phyloP scores from a whole-genome alignment of 2,888 invertebrate genomes.

The Campoplex capitator region DNA sequence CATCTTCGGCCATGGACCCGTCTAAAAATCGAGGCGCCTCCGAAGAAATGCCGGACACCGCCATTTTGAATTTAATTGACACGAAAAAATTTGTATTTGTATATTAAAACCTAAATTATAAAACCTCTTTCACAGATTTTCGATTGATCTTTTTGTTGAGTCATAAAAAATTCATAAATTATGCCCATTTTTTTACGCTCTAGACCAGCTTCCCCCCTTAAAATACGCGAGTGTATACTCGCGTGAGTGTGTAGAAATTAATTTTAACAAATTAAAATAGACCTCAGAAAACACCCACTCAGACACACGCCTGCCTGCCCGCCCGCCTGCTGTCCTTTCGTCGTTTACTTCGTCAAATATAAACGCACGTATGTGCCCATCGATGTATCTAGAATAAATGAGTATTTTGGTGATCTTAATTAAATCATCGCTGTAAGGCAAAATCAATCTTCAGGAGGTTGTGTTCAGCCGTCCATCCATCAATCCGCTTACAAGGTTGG shows the following conservation, averaged over 20 bases:
- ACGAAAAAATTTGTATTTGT: no score
- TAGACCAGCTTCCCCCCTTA: no score
- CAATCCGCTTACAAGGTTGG: slow-evolving; percentile 26
- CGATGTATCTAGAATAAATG: slow-evolving; percentile 4
- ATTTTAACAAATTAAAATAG: slow-evolving; percentile 73
- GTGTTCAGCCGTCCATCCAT: slow-evolving; percentile 22
- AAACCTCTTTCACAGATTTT: no score
- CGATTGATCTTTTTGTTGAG: no score
- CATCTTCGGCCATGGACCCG: no score
- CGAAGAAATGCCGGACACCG: no score
- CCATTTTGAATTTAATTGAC: no score
- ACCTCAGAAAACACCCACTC: slow-evolving; percentile 67
- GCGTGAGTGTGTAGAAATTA: background rate
- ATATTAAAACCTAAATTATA: no score
- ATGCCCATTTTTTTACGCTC: no score
- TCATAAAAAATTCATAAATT: no score
- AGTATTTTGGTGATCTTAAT: slow-evolving; percentile 41
- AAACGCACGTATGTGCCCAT: background rate
- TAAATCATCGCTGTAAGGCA: slow-evolving; percentile 43
- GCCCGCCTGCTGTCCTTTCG: slow-evolving; percentile 55
- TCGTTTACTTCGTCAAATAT: slow-evolving; percentile 16
- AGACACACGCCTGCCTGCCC: slow-evolving; percentile 69
- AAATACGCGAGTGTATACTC: slow-evolving; percentile 15
- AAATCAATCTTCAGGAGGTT: slow-evolving; percentile 16
- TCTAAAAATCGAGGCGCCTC: no score